A percentile compares a stretch with the other conserved stretches of the same genome.
phyloP scores from a whole-genome alignment of 2,888 invertebrate species.

The Melangyna quadrimaculata region DNA sequence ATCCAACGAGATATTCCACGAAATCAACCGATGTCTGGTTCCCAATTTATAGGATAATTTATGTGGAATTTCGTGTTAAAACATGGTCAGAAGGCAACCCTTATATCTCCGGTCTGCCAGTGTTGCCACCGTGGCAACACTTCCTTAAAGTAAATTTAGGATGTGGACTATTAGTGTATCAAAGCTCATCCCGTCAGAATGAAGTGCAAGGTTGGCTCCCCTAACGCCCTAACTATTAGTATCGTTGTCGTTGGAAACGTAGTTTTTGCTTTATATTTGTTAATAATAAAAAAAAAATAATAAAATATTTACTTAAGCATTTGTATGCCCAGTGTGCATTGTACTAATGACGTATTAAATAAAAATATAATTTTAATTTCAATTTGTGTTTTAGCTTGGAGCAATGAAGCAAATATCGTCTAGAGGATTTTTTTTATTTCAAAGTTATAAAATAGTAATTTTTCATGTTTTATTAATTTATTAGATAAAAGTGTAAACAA shows the following conservation, averaged over 20 bases:
- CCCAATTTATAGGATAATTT: no score
- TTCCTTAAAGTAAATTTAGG: no score
- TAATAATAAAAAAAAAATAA: constrained; percentile 54
- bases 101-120: no score
- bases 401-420: not conserved
- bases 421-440: not conserved
- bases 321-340: constrained; percentile 23
- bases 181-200: no score
- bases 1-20: no score
- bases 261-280: constrained; percentile 41
- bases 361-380: not conserved
- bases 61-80: no score
- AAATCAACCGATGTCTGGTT: no score
- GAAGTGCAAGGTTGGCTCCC: no score
- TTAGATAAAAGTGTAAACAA: not conserved
- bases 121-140: no score
- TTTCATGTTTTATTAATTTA: not conserved
- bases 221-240: no score
- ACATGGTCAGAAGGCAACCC: no score
- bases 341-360: not conserved
- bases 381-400: not conserved
- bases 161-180: no score
- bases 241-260: constrained; percentile 69
- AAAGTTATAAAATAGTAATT: not conserved
- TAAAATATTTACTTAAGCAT: constrained; percentile 27